Conservation (phyloP, 2,888 invertebrate genomes). For the Pseudolycoriella hygida region DNA sequence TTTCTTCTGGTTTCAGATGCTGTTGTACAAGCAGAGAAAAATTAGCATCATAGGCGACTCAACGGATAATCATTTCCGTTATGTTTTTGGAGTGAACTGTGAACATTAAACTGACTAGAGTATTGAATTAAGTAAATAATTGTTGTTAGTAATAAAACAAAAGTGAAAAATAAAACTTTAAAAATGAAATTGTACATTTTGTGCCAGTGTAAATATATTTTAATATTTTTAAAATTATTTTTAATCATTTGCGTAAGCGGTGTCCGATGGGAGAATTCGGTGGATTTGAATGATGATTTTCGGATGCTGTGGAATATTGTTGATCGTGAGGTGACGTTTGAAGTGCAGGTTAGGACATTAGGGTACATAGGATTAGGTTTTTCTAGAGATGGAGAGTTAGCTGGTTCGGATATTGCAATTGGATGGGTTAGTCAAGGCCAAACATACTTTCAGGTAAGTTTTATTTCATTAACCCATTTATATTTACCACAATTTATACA, state of each 20-base stretch:
- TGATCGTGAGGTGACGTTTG: conserved; percentile 64
- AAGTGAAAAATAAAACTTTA: background rate
- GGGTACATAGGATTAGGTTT: conserved; percentile 82
- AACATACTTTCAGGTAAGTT: conserved; percentile 65
- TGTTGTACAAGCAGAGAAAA: no score
- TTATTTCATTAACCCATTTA: background rate
- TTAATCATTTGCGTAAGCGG: conserved; percentile 2
- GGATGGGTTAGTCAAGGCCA: conserved; percentile 75
- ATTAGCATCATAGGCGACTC: no score
- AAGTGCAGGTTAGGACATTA: conserved; percentile 63
- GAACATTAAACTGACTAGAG: no score
- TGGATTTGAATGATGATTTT: conserved; percentile 37
- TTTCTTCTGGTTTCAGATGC: no score
- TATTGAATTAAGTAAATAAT: no score
- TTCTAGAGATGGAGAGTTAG: conserved; percentile 60
- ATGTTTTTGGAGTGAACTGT: no score
- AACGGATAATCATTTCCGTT: no score
- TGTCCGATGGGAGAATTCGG: conserved; percentile 33
- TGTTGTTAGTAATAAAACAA: background rate
- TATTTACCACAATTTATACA: no score
- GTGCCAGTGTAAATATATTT: conserved; percentile 5
- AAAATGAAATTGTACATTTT: conserved; percentile 4
- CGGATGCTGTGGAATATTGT: conserved; percentile 55
- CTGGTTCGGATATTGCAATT: conserved; percentile 72
- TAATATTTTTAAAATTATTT: conserved; percentile 5